phyloP scores from a whole-genome alignment of 2,113 vertebrate species.

The Sturnira hondurensis region DNA sequence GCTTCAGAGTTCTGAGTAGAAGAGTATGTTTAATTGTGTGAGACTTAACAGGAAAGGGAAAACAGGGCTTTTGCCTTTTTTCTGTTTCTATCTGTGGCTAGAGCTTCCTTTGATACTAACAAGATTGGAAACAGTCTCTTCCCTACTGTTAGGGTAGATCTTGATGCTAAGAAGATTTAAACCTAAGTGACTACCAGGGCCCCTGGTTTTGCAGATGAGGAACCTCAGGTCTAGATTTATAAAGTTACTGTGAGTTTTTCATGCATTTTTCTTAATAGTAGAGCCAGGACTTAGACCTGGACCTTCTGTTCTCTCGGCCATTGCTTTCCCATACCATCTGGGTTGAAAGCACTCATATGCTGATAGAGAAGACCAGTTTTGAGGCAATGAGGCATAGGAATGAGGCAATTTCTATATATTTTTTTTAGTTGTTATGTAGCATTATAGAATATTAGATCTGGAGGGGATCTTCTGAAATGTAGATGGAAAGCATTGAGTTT shows the following conservation, averaged over 20 bases:
- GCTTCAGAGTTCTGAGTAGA: slow-evolving; percentile 30
- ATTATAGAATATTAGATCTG: slow-evolving; percentile 14
- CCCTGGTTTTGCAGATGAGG: slow-evolving; percentile 29
- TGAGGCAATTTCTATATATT: slow-evolving; percentile 25
- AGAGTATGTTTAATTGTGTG: neutral
- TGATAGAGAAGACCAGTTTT: slow-evolving; percentile 22
- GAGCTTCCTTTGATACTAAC: neutral
- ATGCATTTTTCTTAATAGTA: neutral
- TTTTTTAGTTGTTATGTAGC: slow-evolving; percentile 23
- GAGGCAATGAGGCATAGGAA: neutral
- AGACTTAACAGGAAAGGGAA: neutral
- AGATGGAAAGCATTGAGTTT: neutral
- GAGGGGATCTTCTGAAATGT: neutral
- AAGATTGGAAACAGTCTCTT: neutral
- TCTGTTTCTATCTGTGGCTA: neutral
- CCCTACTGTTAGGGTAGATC: neutral
- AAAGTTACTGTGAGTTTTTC: slow-evolving; percentile 19
- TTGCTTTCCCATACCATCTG: neutral
- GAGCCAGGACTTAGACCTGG: slow-evolving; percentile 10
- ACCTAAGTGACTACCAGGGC: neutral
- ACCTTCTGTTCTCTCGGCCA: neutral
- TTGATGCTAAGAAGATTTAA: slow-evolving; percentile 31
- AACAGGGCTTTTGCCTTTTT: neutral
- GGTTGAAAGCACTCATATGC: neutral
- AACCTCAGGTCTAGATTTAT: neutral